Percentiles rank a stretch among this genome's conserved stretches.
Evolutionary conservation across 2,113 vertebrate species (phyloP).

Genomic region (Leptobrachium ailaonicum): DNA sequence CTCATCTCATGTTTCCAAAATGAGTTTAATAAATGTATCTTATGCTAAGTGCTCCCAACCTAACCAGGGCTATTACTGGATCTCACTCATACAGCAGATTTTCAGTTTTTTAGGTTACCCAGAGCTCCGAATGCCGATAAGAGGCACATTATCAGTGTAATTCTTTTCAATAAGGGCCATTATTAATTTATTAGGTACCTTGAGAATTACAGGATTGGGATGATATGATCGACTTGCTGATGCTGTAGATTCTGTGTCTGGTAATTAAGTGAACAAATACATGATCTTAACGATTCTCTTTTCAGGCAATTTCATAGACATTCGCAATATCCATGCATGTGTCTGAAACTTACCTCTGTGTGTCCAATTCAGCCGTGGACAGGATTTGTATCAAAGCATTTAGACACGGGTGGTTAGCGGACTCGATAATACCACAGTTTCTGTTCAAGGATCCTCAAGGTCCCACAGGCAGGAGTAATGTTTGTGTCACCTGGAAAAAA

Average conservation of each 20-base stretch:
- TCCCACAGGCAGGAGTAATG: conserved; percentile 16
- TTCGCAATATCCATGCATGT: background rate
- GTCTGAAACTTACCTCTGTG: conserved; percentile 33
- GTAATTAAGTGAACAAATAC: background rate
- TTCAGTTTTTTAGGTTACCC: background rate
- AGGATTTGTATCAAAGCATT: conserved; percentile 47
- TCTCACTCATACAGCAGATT: conserved; percentile 6
- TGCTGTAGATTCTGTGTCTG: background rate
- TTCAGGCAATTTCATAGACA: background rate
- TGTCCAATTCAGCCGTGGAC: conserved; percentile 40
- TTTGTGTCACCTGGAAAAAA: conserved; percentile 41
- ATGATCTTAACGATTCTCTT: background rate
- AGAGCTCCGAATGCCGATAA: background rate
- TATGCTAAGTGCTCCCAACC: conserved; percentile 30
- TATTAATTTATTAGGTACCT: conserved; percentile 25
- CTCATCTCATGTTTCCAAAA: conserved; percentile 40
- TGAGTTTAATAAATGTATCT: conserved; percentile 44
- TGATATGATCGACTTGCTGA: background rate
- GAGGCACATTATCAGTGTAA: conserved; percentile 17
- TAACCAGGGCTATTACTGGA: conserved; percentile 2
- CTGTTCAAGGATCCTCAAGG: conserved; percentile 2
- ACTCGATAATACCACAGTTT: conserved; percentile 4
- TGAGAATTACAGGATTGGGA: background rate
- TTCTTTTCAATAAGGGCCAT: background rate
- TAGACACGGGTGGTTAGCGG: background rate